A percentile compares a stretch with the other conserved stretches of the same genome.
These are phyloP conservation scores for Psammodynastes pulverulentus DNA, from an alignment of 2,113 vertebrate species.

Conservation along the genomic window DNA sequence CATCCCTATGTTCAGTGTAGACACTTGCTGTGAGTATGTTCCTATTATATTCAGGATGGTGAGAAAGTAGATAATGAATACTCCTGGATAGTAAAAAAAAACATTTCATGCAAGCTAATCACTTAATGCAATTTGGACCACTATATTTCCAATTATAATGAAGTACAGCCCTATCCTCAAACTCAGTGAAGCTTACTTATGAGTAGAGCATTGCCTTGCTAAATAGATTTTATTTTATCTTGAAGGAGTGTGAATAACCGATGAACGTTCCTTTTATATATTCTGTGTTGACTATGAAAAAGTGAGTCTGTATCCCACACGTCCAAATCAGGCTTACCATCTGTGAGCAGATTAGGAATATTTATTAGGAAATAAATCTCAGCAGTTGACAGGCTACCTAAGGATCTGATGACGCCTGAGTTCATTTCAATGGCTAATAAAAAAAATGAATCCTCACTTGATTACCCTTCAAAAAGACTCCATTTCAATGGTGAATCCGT, in stretches of 20 bases:
- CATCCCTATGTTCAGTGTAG: not conserved
- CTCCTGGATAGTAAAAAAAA: not conserved
- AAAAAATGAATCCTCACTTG: constrained; percentile 74
- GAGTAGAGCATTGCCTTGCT: not conserved
- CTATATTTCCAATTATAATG: not conserved
- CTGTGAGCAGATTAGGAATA: constrained; percentile 64
- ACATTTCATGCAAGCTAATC: not conserved
- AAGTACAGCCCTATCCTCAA: not conserved
- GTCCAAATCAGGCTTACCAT: constrained; percentile 61
- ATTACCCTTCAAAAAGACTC: constrained; percentile 65
- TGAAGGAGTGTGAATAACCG: constrained; percentile 42
- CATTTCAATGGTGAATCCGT: constrained; percentile 68
- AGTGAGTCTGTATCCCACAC: constrained; percentile 37
- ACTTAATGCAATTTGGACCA: not conserved
- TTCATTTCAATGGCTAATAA: constrained; percentile 77
- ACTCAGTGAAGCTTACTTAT: not conserved
- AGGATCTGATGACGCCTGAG: constrained; percentile 72
- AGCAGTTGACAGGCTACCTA: constrained; percentile 68
- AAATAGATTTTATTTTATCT: not conserved
- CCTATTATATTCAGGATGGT: not conserved
- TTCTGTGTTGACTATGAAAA: constrained; percentile 45
- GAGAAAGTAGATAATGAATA: not conserved
- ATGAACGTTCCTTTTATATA: constrained; percentile 42
- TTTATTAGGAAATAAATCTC: constrained; percentile 56
- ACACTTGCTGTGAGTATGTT: not conserved